Base-by-base conservation (phyloP, 2,113 vertebrate genomes). In the Isurus oxyrinchus region DNA sequence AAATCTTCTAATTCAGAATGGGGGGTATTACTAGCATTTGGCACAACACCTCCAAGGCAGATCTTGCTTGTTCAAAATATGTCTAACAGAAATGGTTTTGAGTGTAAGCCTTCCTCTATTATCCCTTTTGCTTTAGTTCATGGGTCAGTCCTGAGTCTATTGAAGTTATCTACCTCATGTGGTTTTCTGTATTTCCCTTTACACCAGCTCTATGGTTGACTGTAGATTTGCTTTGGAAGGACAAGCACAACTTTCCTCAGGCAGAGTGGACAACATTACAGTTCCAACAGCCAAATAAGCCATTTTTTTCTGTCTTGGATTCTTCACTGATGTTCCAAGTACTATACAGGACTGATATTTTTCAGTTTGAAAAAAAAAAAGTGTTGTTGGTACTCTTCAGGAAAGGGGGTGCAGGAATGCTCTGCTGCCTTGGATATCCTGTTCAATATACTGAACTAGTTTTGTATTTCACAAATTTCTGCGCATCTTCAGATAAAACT, bases 401-500 rank as follows among this genome's bases (percentile, higher is more conserved):
- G 57, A 27, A 93, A 61, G 31, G 6, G 55, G 27, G 5, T 61
- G 31, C 57, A 93, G 88, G 55, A 93, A 59, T 93, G 55, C 61
- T 61, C 88, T 93, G 55, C 4, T 61, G 55, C 27, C 88, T 93
- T 61, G 88, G 88, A 93, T 61, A 93, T 93, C 27, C 57, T 93
- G 88, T 59, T 61, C 55, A n/a, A 61, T 21, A 35, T n/a, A 93
- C 0, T 61, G 88, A 93, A 93, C 57, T 59, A 93, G 57, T 93
- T 93, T 61, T 59, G 57, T n/a, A 84, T 93, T 93, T 91, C 27
- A 91, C 88, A 93, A 93, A 93, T 93, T 4, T 93, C 1, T 93
- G 57, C 16, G 14, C 31, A 59, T 91, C 88, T 93, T 59, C 55
- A 61, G 57, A 93, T 19, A 93, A 93, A 93, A 93, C 1, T 61